Base-by-base conservation (phyloP, 2,888 invertebrate species). In the Cephus sareptanus region DNA sequence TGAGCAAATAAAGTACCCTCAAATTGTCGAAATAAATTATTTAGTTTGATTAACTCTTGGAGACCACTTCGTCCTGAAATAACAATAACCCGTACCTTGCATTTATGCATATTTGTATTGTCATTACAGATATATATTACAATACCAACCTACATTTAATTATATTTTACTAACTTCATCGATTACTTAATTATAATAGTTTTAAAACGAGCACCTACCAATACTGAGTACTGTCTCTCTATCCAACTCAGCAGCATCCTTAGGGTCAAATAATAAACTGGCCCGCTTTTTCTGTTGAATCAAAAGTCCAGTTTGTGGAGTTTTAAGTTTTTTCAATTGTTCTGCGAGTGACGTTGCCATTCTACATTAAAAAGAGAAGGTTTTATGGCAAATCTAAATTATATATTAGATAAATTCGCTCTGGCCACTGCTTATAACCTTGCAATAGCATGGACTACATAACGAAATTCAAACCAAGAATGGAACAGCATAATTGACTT, bases 251-350 rank as follows among this genome's bases (percentile, higher is more conserved):
- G 98, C 97, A 0, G 98, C 99, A 91, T 98, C 98, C 88, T 96
- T 96, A 0, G 96, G 95, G 87, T 97, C 96, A 90, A 98, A 99
- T 1, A 99, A 92, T 83, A 99, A 93, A 0, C 99, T 98, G 15
- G 95, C 94, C 74, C 95, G 94, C 85, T 94, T 95, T 85, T 94
- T 95, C 78, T 94, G 94, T 87, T 95, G 95, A 76, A 93, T 92
- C 56, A 96, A 92, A 6, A 95, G 89, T 3, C 94, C 91, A 0
- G 97, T 95, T 90, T 98, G 97, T 0, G 98, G 97, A 3, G 94
- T 94, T 71, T 94, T 93, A 77, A 98, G 93, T 80, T 94, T 95
- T 86, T 94, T 93, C 68, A 98, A 92, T 92, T 98, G 98, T 84
- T 96, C 94, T 75, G 95, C 95, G 89, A 98, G 93, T 34, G 97